Base-by-base conservation (phyloP, 1,140 invertebrate genomes). In the Trichogramma pretiosum region DNA sequence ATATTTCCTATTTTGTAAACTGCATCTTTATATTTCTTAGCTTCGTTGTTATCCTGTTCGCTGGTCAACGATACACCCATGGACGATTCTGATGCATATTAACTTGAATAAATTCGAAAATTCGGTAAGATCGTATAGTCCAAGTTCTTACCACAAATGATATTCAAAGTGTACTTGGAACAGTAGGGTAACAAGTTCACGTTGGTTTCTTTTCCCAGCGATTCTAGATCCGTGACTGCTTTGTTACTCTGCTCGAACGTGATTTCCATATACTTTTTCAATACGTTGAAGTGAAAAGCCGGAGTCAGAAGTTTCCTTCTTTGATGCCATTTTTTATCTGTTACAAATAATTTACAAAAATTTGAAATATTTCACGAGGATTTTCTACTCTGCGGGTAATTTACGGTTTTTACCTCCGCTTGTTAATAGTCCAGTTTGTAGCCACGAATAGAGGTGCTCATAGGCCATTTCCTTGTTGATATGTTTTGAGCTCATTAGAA, bases 271-370 rank as follows among this genome's bases (percentile, higher is more conserved):
- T 90, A 94, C 55, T 87, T 79, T 54, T 84, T 76, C 0, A 94
- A 70, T 46, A 94, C 87, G 55, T 84, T 84, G 62, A 93, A 93
- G 66, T 95, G 90, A 65, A 95, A 95, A 1, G 87, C 81, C 1
- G 90, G 88, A 0, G 91, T 93, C 1, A 95, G 63, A 30, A 94
- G 73, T 70, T 88, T 91, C 40, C 90, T 73, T 16, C 88, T 72
- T 0, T 65, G 60, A 35, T 80, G 78, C 89, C 91, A 95, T 68
- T 89, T 89, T 9, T n/a, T n/a, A n/a, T n/a, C n/a, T n/a, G n/a
- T n/a, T n/a, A n/a, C n/a, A n/a, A n/a, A n/a, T n/a, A n/a, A n/a
- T n/a, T n/a, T n/a, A n/a, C n/a, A n/a, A n/a, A n/a, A n/a, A n/a
- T n/a, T n/a, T n/a, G n/a, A n/a, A n/a, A n/a, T n/a, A n/a, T n/a